Evolutionary conservation across 2,113 vertebrate species (phyloP).

Genomic region (Danionella cerebrum): DNA sequence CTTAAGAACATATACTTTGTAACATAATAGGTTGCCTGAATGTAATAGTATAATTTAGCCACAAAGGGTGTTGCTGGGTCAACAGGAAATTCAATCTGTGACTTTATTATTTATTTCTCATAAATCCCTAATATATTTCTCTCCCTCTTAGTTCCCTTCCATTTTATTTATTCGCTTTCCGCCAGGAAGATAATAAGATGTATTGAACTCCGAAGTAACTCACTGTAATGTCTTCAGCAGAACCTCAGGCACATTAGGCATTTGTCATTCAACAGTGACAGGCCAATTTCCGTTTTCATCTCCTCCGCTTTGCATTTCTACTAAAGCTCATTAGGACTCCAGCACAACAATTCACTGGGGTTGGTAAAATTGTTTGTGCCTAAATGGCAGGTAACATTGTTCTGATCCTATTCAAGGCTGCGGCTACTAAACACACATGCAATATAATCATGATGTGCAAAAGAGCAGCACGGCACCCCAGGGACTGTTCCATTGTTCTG

Average conservation of each 20-base stretch:
- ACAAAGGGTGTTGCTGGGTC: slow-evolving; percentile 54
- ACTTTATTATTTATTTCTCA: slow-evolving; percentile 32
- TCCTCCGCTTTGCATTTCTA: slow-evolving; percentile 60
- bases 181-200: slow-evolving; percentile 46
- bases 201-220: slow-evolving; percentile 54
- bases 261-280: slow-evolving; percentile 30
- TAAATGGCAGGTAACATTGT: slow-evolving; percentile 47
- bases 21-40: slow-evolving; percentile 50
- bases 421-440: slow-evolving; percentile 49
- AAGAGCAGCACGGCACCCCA: slow-evolving; percentile 54
- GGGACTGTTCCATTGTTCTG: slow-evolving; percentile 41
- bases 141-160: slow-evolving; percentile 16
- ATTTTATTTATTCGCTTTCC: slow-evolving; percentile 42
- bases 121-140: slow-evolving; percentile 5
- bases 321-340: slow-evolving; percentile 55
- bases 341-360: slow-evolving; percentile 40
- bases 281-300: slow-evolving; percentile 59
- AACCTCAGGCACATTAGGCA: slow-evolving; percentile 1
- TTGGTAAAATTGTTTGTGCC: slow-evolving; percentile 56
- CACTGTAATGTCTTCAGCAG: slow-evolving; percentile 16
- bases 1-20: slow-evolving; percentile 57
- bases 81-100: slow-evolving; percentile 53
- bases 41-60: slow-evolving; percentile 56
- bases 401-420: slow-evolving; percentile 44
- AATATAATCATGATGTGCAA: slow-evolving; percentile 59